phyloP scores from a whole-genome alignment of 1,140 invertebrate species.

The Drosophila sp. region DNA sequence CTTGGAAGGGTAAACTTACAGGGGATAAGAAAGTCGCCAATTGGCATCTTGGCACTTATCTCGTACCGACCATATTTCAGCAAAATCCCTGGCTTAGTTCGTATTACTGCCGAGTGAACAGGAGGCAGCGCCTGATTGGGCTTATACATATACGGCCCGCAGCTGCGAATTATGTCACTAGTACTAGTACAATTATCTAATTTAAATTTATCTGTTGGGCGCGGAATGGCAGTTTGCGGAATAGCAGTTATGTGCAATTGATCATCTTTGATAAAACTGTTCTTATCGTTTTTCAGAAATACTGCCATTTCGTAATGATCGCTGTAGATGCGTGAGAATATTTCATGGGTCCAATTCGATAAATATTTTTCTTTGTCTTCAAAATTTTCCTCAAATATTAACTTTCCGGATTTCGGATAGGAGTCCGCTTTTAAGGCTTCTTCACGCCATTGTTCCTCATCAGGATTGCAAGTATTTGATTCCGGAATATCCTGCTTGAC shows the following conservation, averaged over 20 bases:
- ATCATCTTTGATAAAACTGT: constrained; percentile 26
- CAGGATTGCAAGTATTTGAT: neutral
- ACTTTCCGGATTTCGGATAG: too few species aligned
- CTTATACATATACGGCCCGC: neutral
- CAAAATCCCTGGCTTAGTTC: neutral
- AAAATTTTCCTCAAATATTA: constrained; percentile 52
- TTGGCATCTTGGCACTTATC: constrained; percentile 27
- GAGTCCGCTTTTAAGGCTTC: too few species aligned
- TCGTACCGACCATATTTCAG: constrained; percentile 35
- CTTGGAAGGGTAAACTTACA: constrained; percentile 25
- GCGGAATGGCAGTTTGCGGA: too few species aligned
- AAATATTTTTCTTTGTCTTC: neutral
- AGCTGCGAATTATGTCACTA: neutral
- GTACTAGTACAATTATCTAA: constrained; percentile 4
- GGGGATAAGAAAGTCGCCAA: constrained; percentile 31
- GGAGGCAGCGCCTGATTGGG: neutral
- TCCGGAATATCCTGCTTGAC: neutral
- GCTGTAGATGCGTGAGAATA: neutral
- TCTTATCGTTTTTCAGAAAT: constrained; percentile 9
- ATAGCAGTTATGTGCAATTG: constrained; percentile 39
- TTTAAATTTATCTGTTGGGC: too few species aligned
- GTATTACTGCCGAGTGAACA: constrained; percentile 7
- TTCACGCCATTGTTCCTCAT: too few species aligned
- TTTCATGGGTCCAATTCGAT: constrained; percentile 9
- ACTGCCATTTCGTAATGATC: constrained; percentile 16